phyloP scores from a whole-genome alignment of 2,888 invertebrate genomes.

The Synanthedon andrenaeformis region DNA sequence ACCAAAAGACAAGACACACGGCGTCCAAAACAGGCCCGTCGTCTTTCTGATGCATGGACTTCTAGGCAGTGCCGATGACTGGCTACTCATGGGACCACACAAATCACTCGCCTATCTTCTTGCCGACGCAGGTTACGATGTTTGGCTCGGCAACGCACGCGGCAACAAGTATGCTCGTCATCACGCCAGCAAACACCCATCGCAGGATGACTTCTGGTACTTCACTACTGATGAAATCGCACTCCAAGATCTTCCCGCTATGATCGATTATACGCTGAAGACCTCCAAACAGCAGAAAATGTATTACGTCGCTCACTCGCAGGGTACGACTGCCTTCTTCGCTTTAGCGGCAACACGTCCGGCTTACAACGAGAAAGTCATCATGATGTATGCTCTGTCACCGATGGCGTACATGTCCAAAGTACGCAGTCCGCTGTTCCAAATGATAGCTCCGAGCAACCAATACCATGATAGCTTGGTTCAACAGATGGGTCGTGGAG shows the following conservation, averaged over 20 bases:
- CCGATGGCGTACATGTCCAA: slow-evolving; percentile 58
- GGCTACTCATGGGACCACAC: slow-evolving; percentile 74
- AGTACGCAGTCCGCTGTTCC: slow-evolving; percentile 50
- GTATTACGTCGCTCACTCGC: slow-evolving; percentile 48
- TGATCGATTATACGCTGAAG: slow-evolving; percentile 50
- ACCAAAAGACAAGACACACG: slow-evolving; percentile 24
- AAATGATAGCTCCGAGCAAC: slow-evolving; percentile 47
- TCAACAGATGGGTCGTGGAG: slow-evolving; percentile 32
- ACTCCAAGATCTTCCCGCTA: slow-evolving; percentile 48
- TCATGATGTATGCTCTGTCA: slow-evolving; percentile 48
- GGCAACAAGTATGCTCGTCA: slow-evolving; percentile 48
- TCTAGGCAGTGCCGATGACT: slow-evolving; percentile 76
- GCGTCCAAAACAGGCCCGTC: slow-evolving; percentile 33
- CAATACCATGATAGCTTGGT: slow-evolving; percentile 27
- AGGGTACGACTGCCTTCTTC: slow-evolving; percentile 46
- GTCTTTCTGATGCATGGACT: slow-evolving; percentile 74
- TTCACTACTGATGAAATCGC: slow-evolving; percentile 58
- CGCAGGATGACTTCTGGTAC: slow-evolving; percentile 50
- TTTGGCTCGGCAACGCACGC: slow-evolving; percentile 58
- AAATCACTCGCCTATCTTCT: slow-evolving; percentile 55
- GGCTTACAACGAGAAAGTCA: slow-evolving; percentile 49
- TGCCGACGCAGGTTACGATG: slow-evolving; percentile 49
- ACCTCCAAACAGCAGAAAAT: slow-evolving; percentile 39
- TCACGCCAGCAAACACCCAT: slow-evolving; percentile 47
- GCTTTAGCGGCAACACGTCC: slow-evolving; percentile 40